These are phyloP conservation scores for Globodera rostochiensis DNA, from an alignment of 1,140 invertebrate species.

Conservation along the genomic window DNA sequence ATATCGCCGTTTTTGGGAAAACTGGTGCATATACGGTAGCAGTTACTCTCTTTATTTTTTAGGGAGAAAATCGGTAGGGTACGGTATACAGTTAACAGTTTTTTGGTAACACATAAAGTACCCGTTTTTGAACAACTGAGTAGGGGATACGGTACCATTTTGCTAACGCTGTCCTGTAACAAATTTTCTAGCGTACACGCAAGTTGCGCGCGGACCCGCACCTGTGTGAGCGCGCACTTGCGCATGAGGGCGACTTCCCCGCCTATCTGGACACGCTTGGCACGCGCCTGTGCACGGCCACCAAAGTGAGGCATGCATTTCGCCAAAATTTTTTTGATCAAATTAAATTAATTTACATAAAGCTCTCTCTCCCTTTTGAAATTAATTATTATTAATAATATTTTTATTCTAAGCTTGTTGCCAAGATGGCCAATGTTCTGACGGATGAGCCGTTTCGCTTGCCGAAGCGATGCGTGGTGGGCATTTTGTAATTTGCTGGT, in stretches of 20 bases:
- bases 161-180: background rate
- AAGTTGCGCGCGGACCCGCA: conserved; percentile 12
- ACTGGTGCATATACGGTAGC: too few relatives aligned
- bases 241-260: conserved; percentile 8
- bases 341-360: background rate
- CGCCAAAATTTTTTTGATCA: background rate
- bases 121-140: too few relatives aligned
- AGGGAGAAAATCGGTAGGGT: too few relatives aligned
- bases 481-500: background rate
- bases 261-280: conserved; percentile 17
- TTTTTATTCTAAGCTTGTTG: background rate
- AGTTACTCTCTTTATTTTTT: too few relatives aligned
- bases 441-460: conserved; percentile 16
- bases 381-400: background rate
- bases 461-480: conserved; percentile 10
- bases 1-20: too few relatives aligned
- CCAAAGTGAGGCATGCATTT: conserved; percentile 5
- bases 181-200: background rate
- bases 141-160: too few relatives aligned
- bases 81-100: too few relatives aligned
- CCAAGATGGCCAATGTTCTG: background rate
- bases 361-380: too few relatives aligned
- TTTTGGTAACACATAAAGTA: too few relatives aligned
- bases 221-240: conserved; percentile 16
- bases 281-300: conserved; percentile 18